Conservation (phyloP, 2,113 vertebrate genomes). For the Semnornis frantzii region DNA sequence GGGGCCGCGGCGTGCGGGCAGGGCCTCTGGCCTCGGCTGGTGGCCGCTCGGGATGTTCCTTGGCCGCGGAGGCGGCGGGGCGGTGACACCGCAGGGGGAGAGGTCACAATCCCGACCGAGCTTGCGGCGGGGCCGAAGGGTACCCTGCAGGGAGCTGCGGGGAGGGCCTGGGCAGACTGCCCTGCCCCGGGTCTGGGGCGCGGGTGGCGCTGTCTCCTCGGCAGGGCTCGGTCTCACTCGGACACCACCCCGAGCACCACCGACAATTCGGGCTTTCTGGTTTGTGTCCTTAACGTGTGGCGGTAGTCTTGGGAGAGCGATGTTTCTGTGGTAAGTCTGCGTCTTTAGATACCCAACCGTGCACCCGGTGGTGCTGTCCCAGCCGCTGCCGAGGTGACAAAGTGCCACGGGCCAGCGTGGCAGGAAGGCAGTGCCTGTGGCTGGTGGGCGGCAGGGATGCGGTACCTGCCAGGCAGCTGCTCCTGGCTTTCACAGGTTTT, state of each 20-base stretch:
- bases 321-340: neutral
- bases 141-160: neutral
- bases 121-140: neutral
- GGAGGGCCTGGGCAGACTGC: neutral
- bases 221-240: neutral
- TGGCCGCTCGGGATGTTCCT: too few relatives aligned
- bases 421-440: neutral
- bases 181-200: neutral
- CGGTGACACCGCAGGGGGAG: too few relatives aligned
- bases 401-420: neutral
- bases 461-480: neutral
- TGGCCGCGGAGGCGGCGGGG: neutral
- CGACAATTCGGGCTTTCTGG: too few relatives aligned
- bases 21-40: neutral
- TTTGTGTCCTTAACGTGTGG: neutral
- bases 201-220: too few relatives aligned
- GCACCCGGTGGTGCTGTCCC: neutral
- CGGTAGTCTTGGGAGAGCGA: neutral
- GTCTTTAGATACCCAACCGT: neutral
- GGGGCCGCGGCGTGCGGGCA: neutral
- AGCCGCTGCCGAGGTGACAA: neutral
- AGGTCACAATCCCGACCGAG: neutral
- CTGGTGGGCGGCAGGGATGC: neutral
- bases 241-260: too few relatives aligned
- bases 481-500: neutral